Conservation (phyloP, 2,113 vertebrate genomes). For the Hyperopisus bebe region DNA sequence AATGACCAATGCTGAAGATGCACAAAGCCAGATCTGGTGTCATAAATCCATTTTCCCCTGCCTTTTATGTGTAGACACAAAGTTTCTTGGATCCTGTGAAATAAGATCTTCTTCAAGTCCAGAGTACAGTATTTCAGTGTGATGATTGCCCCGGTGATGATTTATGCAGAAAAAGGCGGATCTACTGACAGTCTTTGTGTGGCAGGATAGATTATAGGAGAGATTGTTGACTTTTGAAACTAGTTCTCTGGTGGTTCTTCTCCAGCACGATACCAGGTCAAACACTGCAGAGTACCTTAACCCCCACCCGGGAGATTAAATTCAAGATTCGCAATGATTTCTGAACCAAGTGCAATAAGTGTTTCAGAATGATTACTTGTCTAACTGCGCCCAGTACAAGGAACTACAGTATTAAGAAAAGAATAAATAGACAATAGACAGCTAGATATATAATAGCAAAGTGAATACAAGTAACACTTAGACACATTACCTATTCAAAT, state of each 20-base stretch:
- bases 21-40: constrained; percentile 46
- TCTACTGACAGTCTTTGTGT: neutral
- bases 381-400: neutral
- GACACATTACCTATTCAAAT: neutral
- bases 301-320: neutral
- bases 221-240: neutral
- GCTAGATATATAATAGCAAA: neutral
- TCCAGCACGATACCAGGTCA: neutral
- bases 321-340: neutral
- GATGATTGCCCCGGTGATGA: constrained; percentile 11
- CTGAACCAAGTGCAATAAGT: neutral
- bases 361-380: neutral
- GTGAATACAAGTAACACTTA: neutral
- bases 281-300: neutral
- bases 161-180: constrained; percentile 14
- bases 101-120: constrained; percentile 41
- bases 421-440: neutral
- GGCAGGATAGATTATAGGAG: neutral
- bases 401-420: neutral
- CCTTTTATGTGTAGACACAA: constrained; percentile 44
- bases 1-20: neutral
- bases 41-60: constrained; percentile 46
- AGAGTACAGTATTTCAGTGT: constrained; percentile 27
- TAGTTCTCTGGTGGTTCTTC: neutral
- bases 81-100: constrained; percentile 38